Conservation (phyloP, 1,140 invertebrate genomes). For the Lerema accius region DNA sequence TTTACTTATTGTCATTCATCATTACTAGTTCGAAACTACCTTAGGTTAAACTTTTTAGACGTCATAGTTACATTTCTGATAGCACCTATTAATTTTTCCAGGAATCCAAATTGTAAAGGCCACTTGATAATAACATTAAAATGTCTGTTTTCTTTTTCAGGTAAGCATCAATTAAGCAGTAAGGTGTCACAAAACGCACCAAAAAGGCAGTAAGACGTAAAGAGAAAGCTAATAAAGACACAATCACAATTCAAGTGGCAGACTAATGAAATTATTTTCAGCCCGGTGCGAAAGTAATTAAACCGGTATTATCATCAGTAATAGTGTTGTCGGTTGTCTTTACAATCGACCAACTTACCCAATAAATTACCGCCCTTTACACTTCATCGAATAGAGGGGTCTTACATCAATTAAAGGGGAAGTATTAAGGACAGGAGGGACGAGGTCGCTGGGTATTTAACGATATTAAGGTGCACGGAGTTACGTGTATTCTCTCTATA, state of each 20-base stretch:
- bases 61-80: too few relatives aligned
- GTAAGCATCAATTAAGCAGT: conserved; percentile 34
- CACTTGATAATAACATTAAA: too few relatives aligned
- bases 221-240: too few relatives aligned
- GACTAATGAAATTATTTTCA: conserved; percentile 32
- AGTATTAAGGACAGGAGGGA: conserved; percentile 42
- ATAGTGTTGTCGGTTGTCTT: conserved; percentile 48
- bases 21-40: too few relatives aligned
- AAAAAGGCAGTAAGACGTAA: conserved; percentile 8
- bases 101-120: too few relatives aligned
- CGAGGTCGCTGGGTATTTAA: not conserved
- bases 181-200: not conserved
- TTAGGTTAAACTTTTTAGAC: too few relatives aligned
- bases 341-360: conserved; percentile 49
- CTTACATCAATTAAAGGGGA: conserved; percentile 58
- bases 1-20: too few relatives aligned
- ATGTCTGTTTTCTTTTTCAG: conserved; percentile 34
- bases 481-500: not conserved
- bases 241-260: conserved; percentile 22
- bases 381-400: conserved; percentile 68
- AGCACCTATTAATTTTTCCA: too few relatives aligned
- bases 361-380: conserved; percentile 67
- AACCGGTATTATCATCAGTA: conserved; percentile 52
- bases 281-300: conserved; percentile 44
- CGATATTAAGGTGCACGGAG: conserved; percentile 6